Conservation (phyloP, 2,888 invertebrate species). For the Cremastinae sp. region DNA sequence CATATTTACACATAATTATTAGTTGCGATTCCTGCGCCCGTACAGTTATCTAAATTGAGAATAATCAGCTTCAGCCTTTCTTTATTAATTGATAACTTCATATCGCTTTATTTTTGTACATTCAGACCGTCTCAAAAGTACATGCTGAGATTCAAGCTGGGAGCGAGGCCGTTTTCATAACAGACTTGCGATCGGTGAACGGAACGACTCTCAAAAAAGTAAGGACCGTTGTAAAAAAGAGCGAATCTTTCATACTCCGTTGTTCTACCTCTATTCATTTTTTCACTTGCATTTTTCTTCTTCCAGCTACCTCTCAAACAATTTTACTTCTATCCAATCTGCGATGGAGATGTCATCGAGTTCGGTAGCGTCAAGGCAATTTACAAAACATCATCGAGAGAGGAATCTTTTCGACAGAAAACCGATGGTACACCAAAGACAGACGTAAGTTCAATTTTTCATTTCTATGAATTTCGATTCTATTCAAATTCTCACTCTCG, state of each 20-base stretch:
- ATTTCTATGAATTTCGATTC: conserved; percentile 16
- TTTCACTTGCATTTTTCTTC: background rate
- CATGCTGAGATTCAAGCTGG: conserved; percentile 81
- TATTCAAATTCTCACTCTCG: background rate
- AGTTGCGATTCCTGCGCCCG: no score
- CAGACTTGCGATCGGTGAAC: conserved; percentile 81
- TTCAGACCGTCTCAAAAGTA: conserved; percentile 80
- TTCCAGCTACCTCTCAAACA: conserved; percentile 72
- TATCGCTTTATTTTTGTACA: conserved; percentile 28
- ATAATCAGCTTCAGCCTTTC: background rate
- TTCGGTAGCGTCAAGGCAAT: conserved; percentile 71
- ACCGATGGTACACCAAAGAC: conserved; percentile 59
- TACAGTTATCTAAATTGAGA: background rate
- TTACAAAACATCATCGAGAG: conserved; percentile 58
- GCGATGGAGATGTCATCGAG: conserved; percentile 69
- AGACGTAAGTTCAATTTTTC: background rate
- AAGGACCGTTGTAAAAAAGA: conserved; percentile 57
- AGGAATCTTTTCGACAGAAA: background rate
- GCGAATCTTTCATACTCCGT: background rate
- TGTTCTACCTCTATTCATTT: background rate
- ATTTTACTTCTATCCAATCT: conserved; percentile 72
- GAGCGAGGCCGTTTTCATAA: conserved; percentile 76
- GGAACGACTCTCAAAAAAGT: conserved; percentile 81
- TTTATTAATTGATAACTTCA: background rate
- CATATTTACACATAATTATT: background rate